Evolutionary conservation across 2,113 vertebrate genomes (phyloP).

Genomic region (Vimba vimba): DNA sequence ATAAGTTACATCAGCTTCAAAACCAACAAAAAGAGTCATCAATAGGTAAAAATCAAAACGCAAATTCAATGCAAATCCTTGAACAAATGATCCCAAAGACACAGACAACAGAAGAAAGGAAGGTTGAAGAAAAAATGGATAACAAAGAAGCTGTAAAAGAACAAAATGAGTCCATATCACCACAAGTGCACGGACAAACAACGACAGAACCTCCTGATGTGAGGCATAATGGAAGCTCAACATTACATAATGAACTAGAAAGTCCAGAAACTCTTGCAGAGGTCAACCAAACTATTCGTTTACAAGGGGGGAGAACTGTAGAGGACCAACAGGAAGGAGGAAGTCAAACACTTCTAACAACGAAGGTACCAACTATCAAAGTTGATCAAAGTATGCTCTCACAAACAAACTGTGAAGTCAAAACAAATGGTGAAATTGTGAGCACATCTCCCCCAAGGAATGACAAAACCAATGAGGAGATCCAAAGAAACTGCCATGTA

Average conservation of each 20-base stretch:
- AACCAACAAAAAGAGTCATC: slow-evolving; percentile 48
- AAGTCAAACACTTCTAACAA: slow-evolving; percentile 40
- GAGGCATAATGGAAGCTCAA: slow-evolving; percentile 40
- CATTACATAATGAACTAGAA: slow-evolving; percentile 35
- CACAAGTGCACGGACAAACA: slow-evolving; percentile 33
- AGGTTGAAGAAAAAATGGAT: slow-evolving; percentile 33
- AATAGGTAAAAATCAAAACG: slow-evolving; percentile 45
- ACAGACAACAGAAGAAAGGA: slow-evolving; percentile 19
- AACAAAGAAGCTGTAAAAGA: slow-evolving; percentile 44
- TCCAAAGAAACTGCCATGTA: slow-evolving; percentile 30
- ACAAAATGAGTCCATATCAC: slow-evolving; percentile 35
- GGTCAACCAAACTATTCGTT: slow-evolving; percentile 34
- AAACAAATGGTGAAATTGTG: slow-evolving; percentile 37
- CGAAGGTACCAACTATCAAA: slow-evolving; percentile 63
- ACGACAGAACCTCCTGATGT: slow-evolving; percentile 5
- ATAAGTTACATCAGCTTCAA: slow-evolving; percentile 50
- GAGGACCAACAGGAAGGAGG: slow-evolving; percentile 41
- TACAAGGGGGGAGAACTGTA: slow-evolving; percentile 42
- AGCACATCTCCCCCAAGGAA: slow-evolving; percentile 30
- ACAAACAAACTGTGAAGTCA: slow-evolving; percentile 40
- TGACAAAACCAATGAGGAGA: not conserved
- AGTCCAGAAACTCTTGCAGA: slow-evolving; percentile 22
- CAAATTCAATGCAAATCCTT: slow-evolving; percentile 41
- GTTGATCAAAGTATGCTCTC: slow-evolving; percentile 29
- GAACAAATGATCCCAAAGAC: slow-evolving; percentile 39